A percentile compares a stretch with the other conserved stretches of the same genome.
Evolutionary conservation across 2,113 vertebrate genomes (phyloP).

Genomic region (Cyphomyrus discorhynchus): DNA sequence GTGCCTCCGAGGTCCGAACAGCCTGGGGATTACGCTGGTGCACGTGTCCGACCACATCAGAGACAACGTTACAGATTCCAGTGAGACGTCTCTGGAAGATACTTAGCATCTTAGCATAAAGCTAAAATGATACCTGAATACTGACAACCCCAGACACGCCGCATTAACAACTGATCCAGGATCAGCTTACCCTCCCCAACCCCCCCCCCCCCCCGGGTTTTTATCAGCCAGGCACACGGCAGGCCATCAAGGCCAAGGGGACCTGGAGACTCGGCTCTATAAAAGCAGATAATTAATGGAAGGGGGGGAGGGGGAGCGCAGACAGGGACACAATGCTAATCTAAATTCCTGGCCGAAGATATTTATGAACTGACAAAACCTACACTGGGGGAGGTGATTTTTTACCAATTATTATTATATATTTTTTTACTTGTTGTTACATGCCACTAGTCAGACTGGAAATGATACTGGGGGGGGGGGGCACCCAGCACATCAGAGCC

Average conservation of each 20-base stretch:
- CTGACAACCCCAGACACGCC: not conserved
- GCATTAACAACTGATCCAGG: not conserved
- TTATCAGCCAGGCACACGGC: not conserved
- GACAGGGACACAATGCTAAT: not conserved
- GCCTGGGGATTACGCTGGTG: not conserved
- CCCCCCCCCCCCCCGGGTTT: not conserved
- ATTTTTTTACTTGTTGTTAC: not conserved
- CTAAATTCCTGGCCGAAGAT: not conserved
- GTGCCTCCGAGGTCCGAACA: not conserved
- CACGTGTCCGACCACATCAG: not conserved
- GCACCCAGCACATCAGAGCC: not conserved
- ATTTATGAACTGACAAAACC: constrained; percentile 8
- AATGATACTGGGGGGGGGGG: too few relatives aligned
- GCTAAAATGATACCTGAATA: not conserved
- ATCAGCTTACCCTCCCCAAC: not conserved
- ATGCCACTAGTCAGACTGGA: not conserved
- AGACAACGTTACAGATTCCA: not conserved
- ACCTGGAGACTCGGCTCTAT: not conserved
- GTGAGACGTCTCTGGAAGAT: not conserved
- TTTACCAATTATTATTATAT: not conserved
- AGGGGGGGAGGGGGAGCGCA: not conserved
- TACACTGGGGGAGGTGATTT: not conserved
- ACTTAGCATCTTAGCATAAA: not conserved
- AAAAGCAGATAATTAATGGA: not conserved
- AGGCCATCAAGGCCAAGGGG: not conserved